phyloP scores from a whole-genome alignment of 2,888 invertebrate species.

The Scaptomyza cyrtandrae region DNA sequence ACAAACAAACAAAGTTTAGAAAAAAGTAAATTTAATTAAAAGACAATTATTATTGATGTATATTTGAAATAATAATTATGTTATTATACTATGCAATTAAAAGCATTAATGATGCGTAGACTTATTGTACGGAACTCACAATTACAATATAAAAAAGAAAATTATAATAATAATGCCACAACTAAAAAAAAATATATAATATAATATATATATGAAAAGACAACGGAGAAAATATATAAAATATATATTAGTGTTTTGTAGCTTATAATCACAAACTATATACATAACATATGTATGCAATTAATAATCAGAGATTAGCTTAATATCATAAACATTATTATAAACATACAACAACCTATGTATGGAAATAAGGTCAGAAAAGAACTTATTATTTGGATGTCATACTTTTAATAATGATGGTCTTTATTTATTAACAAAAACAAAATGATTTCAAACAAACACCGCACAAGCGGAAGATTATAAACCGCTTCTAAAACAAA shows the following conservation, averaged over 20 bases:
- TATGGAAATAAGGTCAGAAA: conserved; percentile 26
- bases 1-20: conserved; percentile 53
- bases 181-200: conserved; percentile 18
- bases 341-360: conserved; percentile 4
- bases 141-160: conserved; percentile 22
- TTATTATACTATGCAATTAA: conserved; percentile 35
- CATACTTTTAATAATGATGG: conserved; percentile 74
- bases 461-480: conserved; percentile 26
- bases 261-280: conserved; percentile 15
- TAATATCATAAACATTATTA: background rate
- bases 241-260: conserved; percentile 19
- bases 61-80: conserved; percentile 56
- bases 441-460: background rate
- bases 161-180: conserved; percentile 28
- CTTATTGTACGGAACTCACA: conserved; percentile 68
- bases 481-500: conserved; percentile 12
- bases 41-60: conserved; percentile 65
- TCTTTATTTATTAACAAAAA: conserved; percentile 65
- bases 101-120: conserved; percentile 73
- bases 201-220: conserved; percentile 7
- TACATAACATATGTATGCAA: conserved; percentile 21
- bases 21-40: conserved; percentile 39
- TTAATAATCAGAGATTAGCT: conserved; percentile 11
- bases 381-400: conserved; percentile 49
- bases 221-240: conserved; percentile 12